Base-by-base conservation (phyloP, 1,140 invertebrate species). In the Vanessa tameamea region DNA sequence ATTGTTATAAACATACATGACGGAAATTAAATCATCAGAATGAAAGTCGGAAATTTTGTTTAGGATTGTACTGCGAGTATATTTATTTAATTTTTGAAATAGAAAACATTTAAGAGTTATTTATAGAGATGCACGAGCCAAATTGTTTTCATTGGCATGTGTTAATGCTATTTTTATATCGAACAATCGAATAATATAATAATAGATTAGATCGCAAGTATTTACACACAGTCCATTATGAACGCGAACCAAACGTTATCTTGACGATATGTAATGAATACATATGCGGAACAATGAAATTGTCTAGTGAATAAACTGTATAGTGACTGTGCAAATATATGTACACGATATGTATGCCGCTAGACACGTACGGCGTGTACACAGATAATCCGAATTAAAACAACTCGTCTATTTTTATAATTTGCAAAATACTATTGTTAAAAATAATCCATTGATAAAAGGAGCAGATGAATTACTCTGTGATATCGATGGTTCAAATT, bases 71-170 rank as follows among this genome's bases (percentile, higher is more conserved):
- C 37, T 37, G 16, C 3, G 1, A n/a, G 13, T 15, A 61, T 61
- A 43, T 31, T 9, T 20, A 57, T 16, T 12, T 61, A 37, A 37
- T 61, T 31, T 31, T 69, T 55, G 14, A 50, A 69, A 69, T 69
- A 69, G 57, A 69, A 69, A 20, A 57, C 55, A 50, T 69, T 69
- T 69, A 61, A 47, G 47, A 26, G 57, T 80, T 82, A 85, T 86
- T 89, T 85, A 88, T 86, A 86, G 80, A 76, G 50, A 78, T 79
- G 80, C 80, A 65, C 73, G 79, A 83, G 85, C 85, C 84, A 88
- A 89, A 87, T 83, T 26, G 83, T 84, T 89, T 89, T 88, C 84
- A 84, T 86, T 78, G 77, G 79, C 80, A 81, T 59, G 67, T 76
- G 57, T 67, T 57, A 68, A 71, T 57, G 53, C 64, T 70, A 65